Conservation (phyloP, 2,113 vertebrate genomes). For the Hemibagrus wyckioides region DNA sequence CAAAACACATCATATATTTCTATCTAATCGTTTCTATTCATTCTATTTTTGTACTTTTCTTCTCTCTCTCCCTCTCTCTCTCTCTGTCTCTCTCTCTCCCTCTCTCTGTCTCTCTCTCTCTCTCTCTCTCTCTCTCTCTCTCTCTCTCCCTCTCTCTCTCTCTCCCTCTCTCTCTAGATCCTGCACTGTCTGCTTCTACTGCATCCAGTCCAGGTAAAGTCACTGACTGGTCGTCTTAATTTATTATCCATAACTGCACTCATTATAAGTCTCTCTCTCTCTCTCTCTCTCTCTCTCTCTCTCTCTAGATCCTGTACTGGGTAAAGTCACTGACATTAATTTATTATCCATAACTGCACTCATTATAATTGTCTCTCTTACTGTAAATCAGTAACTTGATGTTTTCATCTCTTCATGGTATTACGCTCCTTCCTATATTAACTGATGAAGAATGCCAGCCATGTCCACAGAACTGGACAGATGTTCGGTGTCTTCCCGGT, state of each 20-base stretch:
- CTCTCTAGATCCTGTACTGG: background rate
- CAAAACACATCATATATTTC: background rate
- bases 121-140: background rate
- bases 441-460: background rate
- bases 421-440: background rate
- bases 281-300: background rate
- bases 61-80: background rate
- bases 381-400: background rate
- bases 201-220: background rate
- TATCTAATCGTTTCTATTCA: background rate
- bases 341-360: background rate
- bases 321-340: too few species aligned
- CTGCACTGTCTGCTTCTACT: background rate
- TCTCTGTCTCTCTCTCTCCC: background rate
- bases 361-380: background rate
- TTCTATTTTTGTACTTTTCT: background rate
- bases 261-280: background rate
- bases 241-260: background rate
- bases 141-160: background rate
- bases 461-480: background rate
- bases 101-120: background rate
- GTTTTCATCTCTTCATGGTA: background rate
- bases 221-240: background rate
- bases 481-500: background rate
- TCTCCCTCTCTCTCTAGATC: background rate